Base-by-base conservation (phyloP, 2,797 vertebrate genomes). In the Rhinella marina region DNA sequence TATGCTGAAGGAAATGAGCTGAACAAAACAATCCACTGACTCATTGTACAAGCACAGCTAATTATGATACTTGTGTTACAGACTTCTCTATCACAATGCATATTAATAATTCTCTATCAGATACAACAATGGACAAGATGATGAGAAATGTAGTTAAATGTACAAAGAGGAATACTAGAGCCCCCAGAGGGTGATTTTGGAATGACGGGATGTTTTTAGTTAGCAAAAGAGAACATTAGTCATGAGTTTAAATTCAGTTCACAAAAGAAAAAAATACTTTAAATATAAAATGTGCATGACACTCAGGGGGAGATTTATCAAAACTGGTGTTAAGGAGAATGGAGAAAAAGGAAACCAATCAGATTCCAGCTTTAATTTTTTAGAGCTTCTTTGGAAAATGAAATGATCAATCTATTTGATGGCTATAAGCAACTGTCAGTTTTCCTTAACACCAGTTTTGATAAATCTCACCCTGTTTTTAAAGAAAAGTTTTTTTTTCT, bases 11-110 rank as follows among this genome's bases (percentile, higher is more conserved):
- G 85, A 89, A 89, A 89, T 86, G 73, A 89, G 61, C 32, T 21
- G 66, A 70, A 82, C 27, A 79, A 89, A 82, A 89, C 85, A 89
- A 89, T 86, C 19, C 73, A 79, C 80, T 89, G 81, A 86, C 85
- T 89, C 88, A 89, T 79, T 83, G 52, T 82, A 79, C 62, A 48
- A 89, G 29, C 32, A 78, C 86, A 27, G 52, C 73, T 89, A 78
- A 70, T 83, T 83, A 70, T 61, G 64, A 89, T 75, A 61, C 54
- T 86, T 82, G 70, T 73, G 75, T 62, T 57, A 68, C 59, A 85
- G 76, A 64, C 32, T 85, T 78, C 81, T 79, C 87, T 79, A 52
- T 59, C 70, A 88, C 66, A 88, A 81, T 72, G 83, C 62, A 41
- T 70, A 82, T 59, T 87, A 87, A 75, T 87, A 75, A 76, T 82